Evolutionary conservation across 1,140 invertebrate genomes (phyloP).

Genomic region (Drosophila rhopaloa): DNA sequence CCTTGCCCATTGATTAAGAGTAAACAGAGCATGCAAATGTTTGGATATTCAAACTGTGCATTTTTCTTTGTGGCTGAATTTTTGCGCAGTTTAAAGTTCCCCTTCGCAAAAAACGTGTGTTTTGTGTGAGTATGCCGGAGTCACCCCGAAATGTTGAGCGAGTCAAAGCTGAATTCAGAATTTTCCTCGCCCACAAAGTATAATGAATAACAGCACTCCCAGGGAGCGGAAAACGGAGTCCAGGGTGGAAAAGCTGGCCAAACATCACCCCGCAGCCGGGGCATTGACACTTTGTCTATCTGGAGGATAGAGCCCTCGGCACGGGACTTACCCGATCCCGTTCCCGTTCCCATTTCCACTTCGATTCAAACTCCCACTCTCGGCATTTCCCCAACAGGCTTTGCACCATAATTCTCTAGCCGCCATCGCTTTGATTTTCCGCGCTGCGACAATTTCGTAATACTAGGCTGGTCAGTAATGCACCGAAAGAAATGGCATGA

Average conservation of each 20-base stretch:
- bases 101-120: background rate
- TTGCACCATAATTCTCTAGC: conserved; percentile 43
- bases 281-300: conserved; percentile 71
- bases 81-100: conserved; percentile 46
- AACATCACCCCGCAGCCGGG: conserved; percentile 45
- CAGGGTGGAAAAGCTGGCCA: conserved; percentile 48
- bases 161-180: conserved; percentile 27
- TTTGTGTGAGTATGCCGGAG: conserved; percentile 11
- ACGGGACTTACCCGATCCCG: conserved; percentile 11
- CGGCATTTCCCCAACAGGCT: conserved; percentile 22
- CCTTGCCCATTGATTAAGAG: conserved; percentile 76
- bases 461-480: conserved; percentile 33
- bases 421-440: conserved; percentile 64
- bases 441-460: conserved; percentile 48
- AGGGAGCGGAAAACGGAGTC: conserved; percentile 37
- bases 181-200: conserved; percentile 42
- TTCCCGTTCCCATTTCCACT: conserved; percentile 4
- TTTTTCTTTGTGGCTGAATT: conserved; percentile 54
- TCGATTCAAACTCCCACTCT: conserved; percentile 3
- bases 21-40: conserved; percentile 77
- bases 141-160: conserved; percentile 35
- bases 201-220: conserved; percentile 46
- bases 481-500: conserved; percentile 4
- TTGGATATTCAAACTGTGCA: conserved; percentile 67
- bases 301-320: conserved; percentile 33